phyloP scores from a whole-genome alignment of 64 coral and sea anemone species.

The Stylophora pistillata region DNA sequence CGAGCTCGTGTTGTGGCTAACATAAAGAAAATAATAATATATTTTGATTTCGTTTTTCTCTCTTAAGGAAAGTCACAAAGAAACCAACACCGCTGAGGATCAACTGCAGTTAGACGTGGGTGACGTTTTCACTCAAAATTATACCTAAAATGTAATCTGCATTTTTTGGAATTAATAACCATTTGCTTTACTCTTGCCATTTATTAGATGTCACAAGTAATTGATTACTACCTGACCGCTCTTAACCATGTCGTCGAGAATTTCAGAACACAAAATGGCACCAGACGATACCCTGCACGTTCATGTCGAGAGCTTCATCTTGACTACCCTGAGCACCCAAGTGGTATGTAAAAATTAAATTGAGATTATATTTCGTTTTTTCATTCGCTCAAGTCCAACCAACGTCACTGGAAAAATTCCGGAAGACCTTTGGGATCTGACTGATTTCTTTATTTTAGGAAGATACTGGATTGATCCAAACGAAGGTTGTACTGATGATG shows the following conservation, averaged over 20 bases:
- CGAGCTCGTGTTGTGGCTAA: too few relatives aligned
- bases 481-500: conserved; percentile 64
- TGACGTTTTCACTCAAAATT: too few relatives aligned
- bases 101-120: conserved; percentile 5
- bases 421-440: too few relatives aligned
- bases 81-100: not conserved
- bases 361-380: too few relatives aligned
- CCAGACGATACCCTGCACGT: conserved; percentile 21
- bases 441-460: not conserved
- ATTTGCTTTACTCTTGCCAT: not conserved
- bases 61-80: not conserved
- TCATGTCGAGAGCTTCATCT: conserved; percentile 30
- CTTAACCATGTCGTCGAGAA: not conserved
- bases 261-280: conserved; percentile 30
- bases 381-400: too few relatives aligned
- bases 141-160: not conserved
- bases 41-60: not conserved
- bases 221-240: not conserved
- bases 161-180: not conserved
- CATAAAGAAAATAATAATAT: not conserved
- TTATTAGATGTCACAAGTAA: not conserved
- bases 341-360: conserved; percentile 1
- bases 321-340: conserved; percentile 4
- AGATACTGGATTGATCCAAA: conserved; percentile 75
- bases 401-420: too few relatives aligned